Conservation (phyloP, 2,888 invertebrate species). For the Melanotus villosus region DNA sequence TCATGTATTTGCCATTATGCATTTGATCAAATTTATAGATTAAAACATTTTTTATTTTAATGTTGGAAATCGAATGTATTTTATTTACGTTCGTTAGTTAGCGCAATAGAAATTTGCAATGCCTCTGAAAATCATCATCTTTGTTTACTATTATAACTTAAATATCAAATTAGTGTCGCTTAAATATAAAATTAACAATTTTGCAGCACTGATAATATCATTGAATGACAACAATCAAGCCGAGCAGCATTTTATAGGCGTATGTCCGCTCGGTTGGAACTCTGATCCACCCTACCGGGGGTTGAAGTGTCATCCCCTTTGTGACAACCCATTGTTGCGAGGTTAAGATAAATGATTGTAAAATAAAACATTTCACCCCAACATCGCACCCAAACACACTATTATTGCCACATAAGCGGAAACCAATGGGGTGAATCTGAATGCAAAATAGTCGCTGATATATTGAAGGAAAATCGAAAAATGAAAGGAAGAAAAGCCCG, state of each 20-base stretch:
- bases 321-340: slow-evolving; percentile 67
- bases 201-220: too few species aligned
- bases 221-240: slow-evolving; percentile 20
- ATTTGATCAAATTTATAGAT: too few species aligned
- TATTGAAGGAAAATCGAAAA: slow-evolving; percentile 19
- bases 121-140: too few species aligned
- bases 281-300: slow-evolving; percentile 49
- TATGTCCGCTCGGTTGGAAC: slow-evolving; percentile 49
- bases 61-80: too few species aligned
- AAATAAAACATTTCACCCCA: slow-evolving; percentile 64
- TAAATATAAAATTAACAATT: too few species aligned
- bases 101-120: too few species aligned
- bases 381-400: slow-evolving; percentile 59
- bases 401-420: slow-evolving; percentile 64
- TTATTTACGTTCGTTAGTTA: too few species aligned
- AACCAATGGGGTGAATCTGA: slow-evolving; percentile 64
- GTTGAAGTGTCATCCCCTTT: slow-evolving; percentile 66
- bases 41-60: too few species aligned
- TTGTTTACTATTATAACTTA: too few species aligned
- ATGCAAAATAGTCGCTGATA: slow-evolving; percentile 49
- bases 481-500: background rate
- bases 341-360: slow-evolving; percentile 68
- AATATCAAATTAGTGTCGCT: too few species aligned
- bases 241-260: slow-evolving; percentile 54
- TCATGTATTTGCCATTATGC: too few species aligned